Evolutionary conservation across 1,140 invertebrate species (phyloP), one percentile per base, ranked within the genome.

Genomic region (Pseudomyrmex concolor): DNA sequence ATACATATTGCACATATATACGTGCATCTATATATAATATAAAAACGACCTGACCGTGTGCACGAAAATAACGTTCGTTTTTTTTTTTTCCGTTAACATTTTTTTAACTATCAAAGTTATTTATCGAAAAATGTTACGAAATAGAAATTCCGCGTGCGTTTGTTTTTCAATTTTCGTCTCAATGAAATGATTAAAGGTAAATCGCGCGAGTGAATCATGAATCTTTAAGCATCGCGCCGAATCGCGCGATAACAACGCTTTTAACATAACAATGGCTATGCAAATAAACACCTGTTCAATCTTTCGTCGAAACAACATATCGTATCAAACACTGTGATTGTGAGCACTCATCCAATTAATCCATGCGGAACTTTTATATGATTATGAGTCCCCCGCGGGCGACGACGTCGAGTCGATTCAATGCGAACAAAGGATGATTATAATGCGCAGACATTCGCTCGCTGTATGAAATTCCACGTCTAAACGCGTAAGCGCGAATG

Each of bases 401-500:
- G 57, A 15, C 51, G n/a, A 13, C 3, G 45, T 48, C 17, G 54
- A n/a, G n/a, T 34, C 55, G 57, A 2, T 54, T 8, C 9, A 45
- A 10, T 34, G 51, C 19, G 48, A 34, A 76, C 73, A 76, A 64
- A 64, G 62, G 9, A 10, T 63, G 62, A 77, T 66, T 66, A 64
- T 64, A 77, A 77, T 10, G 50, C 17, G 22, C 59, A 76, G 62
- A n/a, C 48, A 22, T n/a, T 55, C 5, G 51, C 22, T 9, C n/a
- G 50, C 62, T 55, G 22, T 67, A 77, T 77, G 62, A 77, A 77
- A 77, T 77, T 77, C 74, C 74, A 51, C 34, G 62, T 45, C 74
- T 50, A 77, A 77, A 77, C 34, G 50, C 48, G 34, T 34, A 34
- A 64, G 8, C 73, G 45, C 62, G n/a, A 77, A 51, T n/a, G n/a